A percentile compares a stretch with the other conserved stretches of the same genome.
phyloP scores from a whole-genome alignment of 2,888 invertebrate species.

The Morpho helenor region DNA sequence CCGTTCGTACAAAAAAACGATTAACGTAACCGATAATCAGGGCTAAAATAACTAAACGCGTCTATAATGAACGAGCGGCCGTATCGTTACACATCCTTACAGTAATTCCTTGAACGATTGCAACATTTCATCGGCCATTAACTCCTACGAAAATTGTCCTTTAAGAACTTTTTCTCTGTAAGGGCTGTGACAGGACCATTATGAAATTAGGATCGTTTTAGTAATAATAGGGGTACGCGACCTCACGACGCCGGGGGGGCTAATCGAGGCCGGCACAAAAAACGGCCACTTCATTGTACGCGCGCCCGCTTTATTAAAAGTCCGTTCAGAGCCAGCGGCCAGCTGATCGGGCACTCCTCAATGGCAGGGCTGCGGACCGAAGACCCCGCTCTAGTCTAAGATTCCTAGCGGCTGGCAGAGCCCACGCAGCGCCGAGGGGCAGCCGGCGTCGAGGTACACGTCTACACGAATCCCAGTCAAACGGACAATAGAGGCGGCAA shows the following conservation, averaged over 20 bases:
- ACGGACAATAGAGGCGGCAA: conserved; percentile 69
- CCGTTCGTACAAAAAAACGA: conserved; percentile 29
- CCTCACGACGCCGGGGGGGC: conserved; percentile 63
- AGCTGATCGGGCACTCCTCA: conserved; percentile 53
- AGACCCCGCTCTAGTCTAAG: too few relatives aligned
- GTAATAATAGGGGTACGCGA: conserved; percentile 72
- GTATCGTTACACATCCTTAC: conserved; percentile 50
- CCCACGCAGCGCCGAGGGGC: conserved; percentile 37
- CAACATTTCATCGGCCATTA: conserved; percentile 66
- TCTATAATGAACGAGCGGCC: conserved; percentile 36
- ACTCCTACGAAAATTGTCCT: conserved; percentile 67
- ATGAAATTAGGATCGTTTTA: conserved; percentile 76
- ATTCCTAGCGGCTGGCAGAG: too few relatives aligned
- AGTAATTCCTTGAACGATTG: conserved; percentile 59
- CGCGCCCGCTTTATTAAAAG: conserved; percentile 38
- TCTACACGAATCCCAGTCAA: conserved; percentile 54
- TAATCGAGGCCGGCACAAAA: conserved; percentile 60
- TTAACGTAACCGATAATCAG: conserved; percentile 23
- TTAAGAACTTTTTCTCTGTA: conserved; percentile 56
- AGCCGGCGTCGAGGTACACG: conserved; percentile 30
- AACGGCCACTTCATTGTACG: conserved; percentile 70
- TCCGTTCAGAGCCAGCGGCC: conserved; percentile 34
- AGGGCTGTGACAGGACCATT: conserved; percentile 76
- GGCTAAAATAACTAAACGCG: conserved; percentile 16
- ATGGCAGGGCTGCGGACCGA: too few relatives aligned